Base-by-base conservation (phyloP, 2,113 vertebrate genomes). In the Saiga tatarica region DNA sequence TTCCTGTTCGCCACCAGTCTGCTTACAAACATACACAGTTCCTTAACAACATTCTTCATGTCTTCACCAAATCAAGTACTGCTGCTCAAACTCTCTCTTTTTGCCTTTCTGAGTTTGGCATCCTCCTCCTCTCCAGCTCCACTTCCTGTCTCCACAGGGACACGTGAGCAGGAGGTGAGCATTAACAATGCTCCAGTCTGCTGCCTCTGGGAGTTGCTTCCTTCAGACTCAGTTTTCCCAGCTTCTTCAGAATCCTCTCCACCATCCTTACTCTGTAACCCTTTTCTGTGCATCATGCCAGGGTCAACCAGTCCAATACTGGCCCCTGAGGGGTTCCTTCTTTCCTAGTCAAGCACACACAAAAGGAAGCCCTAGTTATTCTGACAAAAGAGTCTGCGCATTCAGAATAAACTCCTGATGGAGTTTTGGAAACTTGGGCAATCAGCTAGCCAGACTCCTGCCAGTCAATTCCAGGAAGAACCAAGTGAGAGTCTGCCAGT, bases 381-480 rank as follows among this genome's bases (percentile, higher is more conserved):
- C 78, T 95, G 62, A 91, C 17, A 26, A 82, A 96, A 64, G 26
- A 59, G 42, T 89, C 36, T 95, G 42, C 64, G 50, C 42, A 62
- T 82, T 59, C 17, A 76, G 52, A 85, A 33, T 82, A 71, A 97
- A 94, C 30, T 81, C 42, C 8, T 2, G 30, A 0, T 53, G 13
- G 57, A 74, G n/a, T 94, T 67, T 78, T 91, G 25, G 88, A 83
- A 94, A 91, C 45, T 89, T 7, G 6, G 14, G 82, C 55, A 55
- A 89, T 60, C 2, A 57, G 60, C 25, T 59, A 71, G 28, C 28
- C 57, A 74, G 7, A 15, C 74, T 83, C 28, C 39, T 87, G 64
- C 55, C 36, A 78, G 55, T 67, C 59, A 88, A 26, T 95, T 97
- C 95, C 52, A 79, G 88, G 97, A 98, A 97, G 57, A 78, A 23